phyloP scores from a whole-genome alignment of 2,888 invertebrate species.

The Pristionchus exspectatus region DNA sequence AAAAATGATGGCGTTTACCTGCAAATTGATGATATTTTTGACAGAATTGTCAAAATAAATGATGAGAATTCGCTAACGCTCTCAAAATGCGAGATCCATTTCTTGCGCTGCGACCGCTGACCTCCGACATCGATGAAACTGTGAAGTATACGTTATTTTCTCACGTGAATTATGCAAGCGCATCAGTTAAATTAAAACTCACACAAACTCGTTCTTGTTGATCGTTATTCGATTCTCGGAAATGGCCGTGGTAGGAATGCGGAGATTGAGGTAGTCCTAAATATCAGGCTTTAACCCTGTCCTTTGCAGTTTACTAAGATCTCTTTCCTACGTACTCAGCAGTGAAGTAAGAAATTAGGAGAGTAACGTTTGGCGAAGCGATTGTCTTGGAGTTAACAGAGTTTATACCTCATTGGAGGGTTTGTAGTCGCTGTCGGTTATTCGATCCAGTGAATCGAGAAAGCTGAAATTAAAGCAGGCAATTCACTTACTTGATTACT shows the following conservation, averaged over 20 bases:
- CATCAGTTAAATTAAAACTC: too few relatives aligned
- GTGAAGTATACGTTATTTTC: neutral
- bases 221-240: neutral
- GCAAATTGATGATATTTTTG: neutral
- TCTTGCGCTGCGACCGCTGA: neutral
- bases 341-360: too few relatives aligned
- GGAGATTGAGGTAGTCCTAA: neutral
- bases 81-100: slow-evolving; percentile 13
- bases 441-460: slow-evolving; percentile 96
- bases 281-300: too few relatives aligned
- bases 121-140: slow-evolving; percentile 33
- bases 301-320: too few relatives aligned
- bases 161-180: too few relatives aligned
- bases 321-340: too few relatives aligned
- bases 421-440: slow-evolving; percentile 97
- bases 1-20: slow-evolving; percentile 24
- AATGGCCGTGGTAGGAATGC: neutral
- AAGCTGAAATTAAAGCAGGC: slow-evolving; percentile 85
- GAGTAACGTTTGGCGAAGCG: too few relatives aligned
- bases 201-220: neutral
- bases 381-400: slow-evolving; percentile 82
- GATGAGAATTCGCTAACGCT: neutral
- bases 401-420: slow-evolving; percentile 90
- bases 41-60: neutral
- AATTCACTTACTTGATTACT: neutral